Conservation (phyloP, 2,113 vertebrate genomes). For the Hyperoodon ampullatus region DNA sequence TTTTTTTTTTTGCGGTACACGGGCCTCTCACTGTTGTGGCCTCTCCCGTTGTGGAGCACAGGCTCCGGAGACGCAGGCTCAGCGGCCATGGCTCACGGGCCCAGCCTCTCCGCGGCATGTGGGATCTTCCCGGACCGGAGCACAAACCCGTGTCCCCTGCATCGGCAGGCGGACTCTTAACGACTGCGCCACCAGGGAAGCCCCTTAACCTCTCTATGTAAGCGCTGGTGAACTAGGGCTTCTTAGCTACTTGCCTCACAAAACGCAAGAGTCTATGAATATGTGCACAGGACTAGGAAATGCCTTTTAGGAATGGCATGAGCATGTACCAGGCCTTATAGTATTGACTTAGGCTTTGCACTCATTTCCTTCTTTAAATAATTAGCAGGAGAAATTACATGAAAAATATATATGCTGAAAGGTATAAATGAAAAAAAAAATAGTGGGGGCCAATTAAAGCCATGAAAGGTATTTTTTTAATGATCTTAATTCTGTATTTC, state of each 20-base stretch:
- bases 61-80: too few species aligned
- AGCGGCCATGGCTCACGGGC: too few species aligned
- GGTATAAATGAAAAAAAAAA: background rate
- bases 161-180: too few species aligned
- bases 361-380: conserved; percentile 40
- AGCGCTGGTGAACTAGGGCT: background rate
- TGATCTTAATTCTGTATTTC: background rate
- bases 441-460: background rate
- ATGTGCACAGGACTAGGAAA: conserved; percentile 24
- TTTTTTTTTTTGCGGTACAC: too few species aligned
- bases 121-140: too few species aligned
- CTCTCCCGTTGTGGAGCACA: too few species aligned
- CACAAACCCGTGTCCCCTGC: too few species aligned
- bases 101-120: too few species aligned
- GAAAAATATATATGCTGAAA: background rate
- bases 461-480: background rate
- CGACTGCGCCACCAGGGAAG: too few species aligned
- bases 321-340: background rate
- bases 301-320: background rate
- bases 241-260: background rate
- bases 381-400: conserved; percentile 45
- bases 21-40: too few species aligned
- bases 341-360: background rate
- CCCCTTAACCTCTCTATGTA: background rate
- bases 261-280: background rate